Evolutionary conservation across 2,888 invertebrate species (phyloP).

Genomic region (Chymomyza fuscimana): DNA sequence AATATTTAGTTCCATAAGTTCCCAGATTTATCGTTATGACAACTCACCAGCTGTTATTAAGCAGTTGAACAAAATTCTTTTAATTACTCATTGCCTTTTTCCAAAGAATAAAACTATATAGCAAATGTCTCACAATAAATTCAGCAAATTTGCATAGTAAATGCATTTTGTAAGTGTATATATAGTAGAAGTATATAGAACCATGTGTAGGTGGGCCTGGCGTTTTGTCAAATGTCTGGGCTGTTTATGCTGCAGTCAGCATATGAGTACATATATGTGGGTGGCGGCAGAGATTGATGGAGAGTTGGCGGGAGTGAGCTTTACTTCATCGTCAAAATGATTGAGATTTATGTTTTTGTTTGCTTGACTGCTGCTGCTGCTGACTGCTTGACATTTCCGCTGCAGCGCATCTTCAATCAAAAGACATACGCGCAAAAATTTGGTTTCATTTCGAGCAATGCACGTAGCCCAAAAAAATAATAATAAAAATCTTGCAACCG

Average conservation of each 20-base stretch:
- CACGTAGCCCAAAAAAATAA: constrained; percentile 39
- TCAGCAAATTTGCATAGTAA: background rate
- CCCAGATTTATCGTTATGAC: background rate
- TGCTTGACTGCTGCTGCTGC: constrained; percentile 55
- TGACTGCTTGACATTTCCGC: constrained; percentile 65
- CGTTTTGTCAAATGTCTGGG: constrained; percentile 57
- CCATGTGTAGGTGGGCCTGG: constrained; percentile 16
- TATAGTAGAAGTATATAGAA: background rate
- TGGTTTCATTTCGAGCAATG: constrained; percentile 26
- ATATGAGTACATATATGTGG: constrained; percentile 35
- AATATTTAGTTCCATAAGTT: background rate
- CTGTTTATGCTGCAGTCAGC: constrained; percentile 40
- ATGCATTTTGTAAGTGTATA: background rate
- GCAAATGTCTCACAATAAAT: too few relatives aligned
- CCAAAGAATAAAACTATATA: background rate
- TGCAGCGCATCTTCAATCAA: constrained; percentile 65
- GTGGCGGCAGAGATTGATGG: constrained; percentile 16
- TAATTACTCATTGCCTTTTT: too few relatives aligned
- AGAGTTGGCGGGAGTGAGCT: constrained; percentile 18
- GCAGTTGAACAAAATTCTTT: background rate
- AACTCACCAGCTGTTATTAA: background rate
- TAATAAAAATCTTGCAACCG: constrained; percentile 22
- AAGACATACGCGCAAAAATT: constrained; percentile 57
- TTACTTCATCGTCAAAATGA: constrained; percentile 35
- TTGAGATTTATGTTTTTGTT: constrained; percentile 71